Conservation (phyloP, 2,888 invertebrate genomes). For the Tachina lurida region DNA sequence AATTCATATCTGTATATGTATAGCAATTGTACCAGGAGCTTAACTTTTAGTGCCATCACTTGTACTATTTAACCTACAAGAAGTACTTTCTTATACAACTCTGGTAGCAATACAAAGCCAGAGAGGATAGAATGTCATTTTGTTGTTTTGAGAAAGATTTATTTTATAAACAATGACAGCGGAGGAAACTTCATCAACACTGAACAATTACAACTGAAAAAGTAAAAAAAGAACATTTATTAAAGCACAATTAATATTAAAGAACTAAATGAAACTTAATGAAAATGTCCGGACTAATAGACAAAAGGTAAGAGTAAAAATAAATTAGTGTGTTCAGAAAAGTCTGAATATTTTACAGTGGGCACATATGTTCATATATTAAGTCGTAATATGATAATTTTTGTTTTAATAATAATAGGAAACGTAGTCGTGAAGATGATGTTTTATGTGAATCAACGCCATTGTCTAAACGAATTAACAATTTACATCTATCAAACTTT, state of each 20-base stretch:
- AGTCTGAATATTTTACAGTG: slow-evolving; percentile 31
- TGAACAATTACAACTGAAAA: slow-evolving; percentile 21
- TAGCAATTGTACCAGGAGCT: too few species aligned
- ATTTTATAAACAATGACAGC: slow-evolving; percentile 69
- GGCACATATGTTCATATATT: background rate
- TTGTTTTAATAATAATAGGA: slow-evolving; percentile 84
- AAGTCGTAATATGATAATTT: slow-evolving; percentile 50
- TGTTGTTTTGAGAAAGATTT: background rate
- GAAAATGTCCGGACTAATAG: slow-evolving; percentile 78
- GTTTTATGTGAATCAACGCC: slow-evolving; percentile 90
- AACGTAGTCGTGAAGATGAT: slow-evolving; percentile 90
- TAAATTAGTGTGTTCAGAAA: background rate
- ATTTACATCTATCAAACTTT: slow-evolving; percentile 88
- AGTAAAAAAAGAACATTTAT: background rate
- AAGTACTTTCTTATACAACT: slow-evolving; percentile 20
- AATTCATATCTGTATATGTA: too few species aligned
- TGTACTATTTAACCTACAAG: background rate
- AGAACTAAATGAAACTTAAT: background rate
- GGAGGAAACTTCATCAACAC: slow-evolving; percentile 7
- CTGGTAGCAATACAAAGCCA: background rate
- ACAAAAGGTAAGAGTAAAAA: slow-evolving; percentile 75
- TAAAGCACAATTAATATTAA: background rate
- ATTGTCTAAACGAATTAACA: slow-evolving; percentile 94
- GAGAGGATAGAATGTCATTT: slow-evolving; percentile 10
- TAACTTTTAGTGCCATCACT: too few species aligned